A percentile compares a stretch with the other conserved stretches of the same genome.
Evolutionary conservation across 2,797 vertebrate genomes (phyloP).

Genomic region (Hippocampus kuda): DNA sequence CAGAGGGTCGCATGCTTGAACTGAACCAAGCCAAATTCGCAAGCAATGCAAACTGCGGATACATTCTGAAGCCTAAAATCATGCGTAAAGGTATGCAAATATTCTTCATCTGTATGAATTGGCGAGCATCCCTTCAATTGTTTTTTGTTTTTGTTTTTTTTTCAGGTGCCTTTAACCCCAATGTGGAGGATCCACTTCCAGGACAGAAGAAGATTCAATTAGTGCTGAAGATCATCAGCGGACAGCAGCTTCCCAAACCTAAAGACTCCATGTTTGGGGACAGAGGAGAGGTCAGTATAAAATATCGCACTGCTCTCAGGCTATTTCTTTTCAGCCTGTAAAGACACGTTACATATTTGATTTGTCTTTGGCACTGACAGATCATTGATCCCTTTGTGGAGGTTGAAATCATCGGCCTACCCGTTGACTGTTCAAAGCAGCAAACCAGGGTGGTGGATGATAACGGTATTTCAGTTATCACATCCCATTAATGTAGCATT

Average conservation of each 20-base stretch:
- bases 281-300: slow-evolving; percentile 79
- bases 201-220: slow-evolving; percentile 85
- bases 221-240: slow-evolving; percentile 87
- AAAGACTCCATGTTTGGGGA: slow-evolving; percentile 93
- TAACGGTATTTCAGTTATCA: slow-evolving; percentile 69
- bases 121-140: background rate
- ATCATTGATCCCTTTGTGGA: slow-evolving; percentile 97
- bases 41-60: slow-evolving; percentile 87
- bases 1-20: slow-evolving; percentile 88
- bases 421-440: slow-evolving; percentile 83
- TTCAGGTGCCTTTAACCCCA: slow-evolving; percentile 85
- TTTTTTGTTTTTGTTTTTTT: background rate
- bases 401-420: slow-evolving; percentile 90
- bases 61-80: slow-evolving; percentile 84
- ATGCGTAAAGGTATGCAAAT: slow-evolving; percentile 79
- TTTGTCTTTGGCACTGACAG: slow-evolving; percentile 53
- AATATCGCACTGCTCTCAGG: background rate
- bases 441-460: slow-evolving; percentile 94
- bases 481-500: too few species aligned
- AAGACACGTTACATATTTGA: background rate
- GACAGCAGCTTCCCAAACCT: slow-evolving; percentile 94
- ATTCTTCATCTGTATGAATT: background rate
- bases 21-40: slow-evolving; percentile 88
- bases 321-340: background rate
- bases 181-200: slow-evolving; percentile 78